Evolutionary conservation across 1,140 invertebrate species (phyloP), one percentile per base, ranked within the genome.

Genomic region (Drosophila kepulauana): DNA sequence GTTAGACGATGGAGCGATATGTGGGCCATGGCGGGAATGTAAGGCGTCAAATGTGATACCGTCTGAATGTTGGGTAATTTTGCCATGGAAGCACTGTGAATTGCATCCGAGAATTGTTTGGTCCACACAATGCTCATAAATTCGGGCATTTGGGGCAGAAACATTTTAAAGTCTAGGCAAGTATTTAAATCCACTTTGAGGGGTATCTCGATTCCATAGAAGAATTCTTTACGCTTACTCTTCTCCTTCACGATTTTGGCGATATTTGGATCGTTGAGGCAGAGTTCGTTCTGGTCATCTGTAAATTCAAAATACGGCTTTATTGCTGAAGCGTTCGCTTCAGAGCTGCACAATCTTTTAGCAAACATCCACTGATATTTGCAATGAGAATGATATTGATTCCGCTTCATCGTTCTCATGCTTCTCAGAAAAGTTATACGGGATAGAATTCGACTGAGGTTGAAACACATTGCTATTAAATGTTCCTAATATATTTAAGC

Each of bases 111-210:
- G n/a, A 54, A 79, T 0, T 16, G n/a, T 0, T 15, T 46, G 35
- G 74, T 11, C 84, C 84, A 89, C 0, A 76, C 75, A 1, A 90
- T n/a, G 62, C 78, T 85, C 1, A 89, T 67, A 2, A 89, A 77
- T 0, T 51, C 25, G 4, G 85, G 85, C 41, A 89, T 30, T 0
- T 73, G 20, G 2, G 86, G 81, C 43, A 81, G 52, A 35, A 85
- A 89, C 1, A n/a, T 1, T 5, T 81, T 71, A 11, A 90, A 89
- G 52, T 89, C 67, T 15, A 89, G 8, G 5, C 56, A 59, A 5
- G 0, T 2, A 8, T 0, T 38, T 0, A 4, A 11, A 1, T 41
- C 63, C 0, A 7, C 5, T 0, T 1, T 5, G 0, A 30, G n/a
- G 13, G 1, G 68, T n/a, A 89, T 11, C 52, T 90, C 86, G 20